These are phyloP conservation scores for Tiliacea citrago DNA, from an alignment of 2,888 invertebrate genomes.

Conservation along the genomic window DNA sequence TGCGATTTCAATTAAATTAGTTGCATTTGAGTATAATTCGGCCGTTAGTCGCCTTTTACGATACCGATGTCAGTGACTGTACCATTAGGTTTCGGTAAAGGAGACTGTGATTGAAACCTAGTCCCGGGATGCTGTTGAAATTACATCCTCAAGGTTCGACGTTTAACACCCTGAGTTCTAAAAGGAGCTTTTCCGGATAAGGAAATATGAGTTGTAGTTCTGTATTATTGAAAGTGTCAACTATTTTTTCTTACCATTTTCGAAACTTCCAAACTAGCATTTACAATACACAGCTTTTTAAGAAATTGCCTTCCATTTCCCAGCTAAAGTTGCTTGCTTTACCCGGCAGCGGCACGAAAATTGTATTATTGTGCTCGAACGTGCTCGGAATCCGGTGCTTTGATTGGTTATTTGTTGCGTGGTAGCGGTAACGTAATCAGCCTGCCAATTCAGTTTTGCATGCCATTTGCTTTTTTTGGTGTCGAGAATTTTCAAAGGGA, in stretches of 20 bases:
- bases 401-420: constrained; percentile 64
- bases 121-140: neutral
- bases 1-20: neutral
- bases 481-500: neutral
- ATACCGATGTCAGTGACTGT: constrained; percentile 3
- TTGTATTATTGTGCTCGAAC: constrained; percentile 65
- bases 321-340: constrained; percentile 22
- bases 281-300: neutral
- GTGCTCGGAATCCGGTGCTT: constrained; percentile 58
- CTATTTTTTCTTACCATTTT: neutral
- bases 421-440: constrained; percentile 48
- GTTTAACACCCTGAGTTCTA: neutral
- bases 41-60: constrained; percentile 3
- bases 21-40: constrained; percentile 1
- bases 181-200: neutral
- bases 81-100: constrained; percentile 6
- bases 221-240: neutral
- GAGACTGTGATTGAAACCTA: neutral
- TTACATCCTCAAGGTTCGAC: neutral
- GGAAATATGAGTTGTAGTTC: neutral
- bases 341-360: constrained; percentile 44
- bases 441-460: constrained; percentile 49
- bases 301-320: constrained; percentile 26
- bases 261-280: neutral
- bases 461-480: constrained; percentile 34